Conservation (phyloP, 2,888 invertebrate genomes). For the Ernsta delagoae region DNA sequence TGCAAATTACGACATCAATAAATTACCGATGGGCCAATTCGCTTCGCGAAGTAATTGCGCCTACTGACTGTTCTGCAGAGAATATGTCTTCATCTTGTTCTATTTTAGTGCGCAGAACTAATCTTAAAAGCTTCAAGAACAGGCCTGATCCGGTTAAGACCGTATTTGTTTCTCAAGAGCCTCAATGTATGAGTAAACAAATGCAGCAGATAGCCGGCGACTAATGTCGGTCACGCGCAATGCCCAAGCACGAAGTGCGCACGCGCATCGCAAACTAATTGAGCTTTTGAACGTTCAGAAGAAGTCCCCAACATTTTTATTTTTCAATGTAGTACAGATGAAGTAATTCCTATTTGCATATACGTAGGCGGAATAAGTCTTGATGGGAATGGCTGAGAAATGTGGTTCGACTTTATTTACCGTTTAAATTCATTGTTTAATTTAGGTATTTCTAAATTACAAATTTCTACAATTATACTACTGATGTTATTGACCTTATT, state of each 20-base stretch:
- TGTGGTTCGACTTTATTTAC: neutral
- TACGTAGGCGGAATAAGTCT: neutral
- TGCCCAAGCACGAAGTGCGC: conserved; percentile 68
- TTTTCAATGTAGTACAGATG: neutral
- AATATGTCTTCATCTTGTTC: conserved; percentile 13
- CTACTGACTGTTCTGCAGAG: neutral
- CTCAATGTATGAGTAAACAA: conserved; percentile 22
- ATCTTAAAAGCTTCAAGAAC: conserved; percentile 15
- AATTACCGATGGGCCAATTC: neutral
- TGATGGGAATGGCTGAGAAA: neutral
- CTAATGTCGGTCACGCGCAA: conserved; percentile 60
- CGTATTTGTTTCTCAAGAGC: conserved; percentile 20
- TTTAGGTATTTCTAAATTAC: neutral
- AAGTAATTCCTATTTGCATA: conserved; percentile 7
- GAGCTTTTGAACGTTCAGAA: conserved; percentile 34
- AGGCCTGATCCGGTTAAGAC: conserved; percentile 8
- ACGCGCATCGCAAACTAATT: conserved; percentile 74
- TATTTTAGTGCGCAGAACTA: conserved; percentile 11
- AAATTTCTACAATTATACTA: too few species aligned
- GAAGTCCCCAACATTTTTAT: neutral
- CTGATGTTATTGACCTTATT: too few species aligned
- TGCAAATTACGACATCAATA: neutral
- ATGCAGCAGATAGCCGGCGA: conserved; percentile 27
- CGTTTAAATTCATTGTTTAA: neutral
- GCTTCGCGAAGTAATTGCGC: neutral